Evolutionary conservation across 2,888 invertebrate genomes (phyloP).

Genomic region (Megaustenia siamemsis): DNA sequence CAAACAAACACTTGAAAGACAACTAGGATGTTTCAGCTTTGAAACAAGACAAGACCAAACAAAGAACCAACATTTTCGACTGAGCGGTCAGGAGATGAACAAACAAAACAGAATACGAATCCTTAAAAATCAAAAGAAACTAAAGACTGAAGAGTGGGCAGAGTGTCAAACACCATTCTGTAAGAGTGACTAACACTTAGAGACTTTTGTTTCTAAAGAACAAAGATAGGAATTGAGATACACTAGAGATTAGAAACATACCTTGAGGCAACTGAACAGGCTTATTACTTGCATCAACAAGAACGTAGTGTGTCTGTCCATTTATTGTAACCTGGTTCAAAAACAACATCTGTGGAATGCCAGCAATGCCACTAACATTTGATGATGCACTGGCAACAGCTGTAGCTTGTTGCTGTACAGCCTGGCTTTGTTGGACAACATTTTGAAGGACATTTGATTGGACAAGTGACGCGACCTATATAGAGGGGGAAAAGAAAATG

Average conservation of each 20-base stretch:
- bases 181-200: too few relatives aligned
- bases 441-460: constrained; percentile 49
- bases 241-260: constrained; percentile 43
- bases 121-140: too few relatives aligned
- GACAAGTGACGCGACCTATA: constrained; percentile 38
- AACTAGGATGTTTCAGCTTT: too few relatives aligned
- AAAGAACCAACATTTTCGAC: too few relatives aligned
- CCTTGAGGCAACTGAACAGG: constrained; percentile 76
- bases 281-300: constrained; percentile 75
- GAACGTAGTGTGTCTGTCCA: constrained; percentile 74
- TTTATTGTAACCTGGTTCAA: constrained; percentile 74
- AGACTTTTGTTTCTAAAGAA: too few relatives aligned
- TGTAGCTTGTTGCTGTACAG: constrained; percentile 27
- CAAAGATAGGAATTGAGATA: neutral
- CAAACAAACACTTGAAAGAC: too few relatives aligned
- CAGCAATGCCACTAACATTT: constrained; percentile 34
- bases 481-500: too few relatives aligned
- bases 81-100: too few relatives aligned
- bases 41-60: too few relatives aligned
- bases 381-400: constrained; percentile 39
- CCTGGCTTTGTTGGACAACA: constrained; percentile 44
- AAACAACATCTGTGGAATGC: constrained; percentile 75
- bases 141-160: too few relatives aligned
- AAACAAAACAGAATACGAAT: too few relatives aligned
- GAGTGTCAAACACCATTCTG: too few relatives aligned